phyloP scores from a whole-genome alignment of 2,888 invertebrate genomes.

The Troides helena region DNA sequence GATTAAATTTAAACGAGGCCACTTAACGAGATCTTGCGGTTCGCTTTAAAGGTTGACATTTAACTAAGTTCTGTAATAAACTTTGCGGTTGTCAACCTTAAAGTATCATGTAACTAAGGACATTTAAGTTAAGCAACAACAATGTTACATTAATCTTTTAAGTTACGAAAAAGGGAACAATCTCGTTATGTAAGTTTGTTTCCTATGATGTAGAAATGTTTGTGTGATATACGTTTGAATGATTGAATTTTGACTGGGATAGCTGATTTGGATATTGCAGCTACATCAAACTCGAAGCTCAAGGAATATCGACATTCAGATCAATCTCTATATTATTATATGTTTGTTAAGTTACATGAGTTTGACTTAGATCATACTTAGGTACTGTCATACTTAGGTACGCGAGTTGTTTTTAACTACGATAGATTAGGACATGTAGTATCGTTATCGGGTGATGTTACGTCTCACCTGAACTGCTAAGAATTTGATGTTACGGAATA shows the following conservation, averaged over 20 bases:
- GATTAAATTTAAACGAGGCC: not conserved
- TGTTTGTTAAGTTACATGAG: too few species aligned
- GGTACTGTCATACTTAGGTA: too few species aligned
- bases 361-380: too few species aligned
- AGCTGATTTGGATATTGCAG: not conserved
- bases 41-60: slow-evolving; percentile 1
- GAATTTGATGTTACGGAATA: too few species aligned
- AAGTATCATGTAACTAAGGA: slow-evolving; percentile 5
- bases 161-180: not conserved
- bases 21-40: not conserved
- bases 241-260: not conserved
- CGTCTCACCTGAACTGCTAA: too few species aligned
- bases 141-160: not conserved
- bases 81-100: not conserved
- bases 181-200: not conserved
- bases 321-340: too few species aligned
- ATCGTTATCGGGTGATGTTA: too few species aligned
- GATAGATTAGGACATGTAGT: too few species aligned
- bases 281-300: not conserved
- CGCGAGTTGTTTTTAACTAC: too few species aligned
- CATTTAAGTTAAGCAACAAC: not conserved
- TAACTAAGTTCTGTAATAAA: slow-evolving; percentile 1
- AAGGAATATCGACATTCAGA: too few species aligned
- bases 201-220: not conserved
- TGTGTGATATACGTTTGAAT: not conserved